Evolutionary conservation across 2,797 vertebrate genomes (phyloP).

Genomic region (Allobates femoralis): DNA sequence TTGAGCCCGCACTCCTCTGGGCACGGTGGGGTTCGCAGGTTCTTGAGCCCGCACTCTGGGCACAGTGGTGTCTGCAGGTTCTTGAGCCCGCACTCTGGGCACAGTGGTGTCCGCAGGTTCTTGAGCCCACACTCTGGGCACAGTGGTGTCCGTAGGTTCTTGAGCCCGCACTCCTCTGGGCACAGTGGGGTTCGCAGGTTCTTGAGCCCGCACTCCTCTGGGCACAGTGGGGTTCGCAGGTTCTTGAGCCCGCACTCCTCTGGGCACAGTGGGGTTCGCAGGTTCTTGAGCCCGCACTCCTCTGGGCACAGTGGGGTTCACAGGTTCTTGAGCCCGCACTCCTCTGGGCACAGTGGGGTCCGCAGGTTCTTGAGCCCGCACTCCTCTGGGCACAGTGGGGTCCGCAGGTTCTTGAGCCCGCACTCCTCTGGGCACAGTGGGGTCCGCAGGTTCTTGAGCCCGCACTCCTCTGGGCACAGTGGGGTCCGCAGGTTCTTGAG

Average conservation of each 20-base stretch:
- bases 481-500: too few relatives aligned
- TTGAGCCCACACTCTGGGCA: too few relatives aligned
- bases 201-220: too few relatives aligned
- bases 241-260: background rate
- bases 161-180: background rate
- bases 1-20: background rate
- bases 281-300: too few relatives aligned
- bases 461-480: too few relatives aligned
- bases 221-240: too few relatives aligned
- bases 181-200: background rate
- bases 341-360: background rate
- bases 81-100: background rate
- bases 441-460: background rate
- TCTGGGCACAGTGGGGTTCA: too few relatives aligned
- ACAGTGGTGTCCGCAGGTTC: background rate
- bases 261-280: background rate
- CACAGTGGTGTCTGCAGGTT: too few relatives aligned
- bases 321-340: background rate
- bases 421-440: background rate
- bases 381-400: too few relatives aligned
- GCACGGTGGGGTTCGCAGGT: background rate
- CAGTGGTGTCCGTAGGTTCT: too few relatives aligned
- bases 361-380: too few relatives aligned
- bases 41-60: too few relatives aligned
- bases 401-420: background rate